Base-by-base conservation (phyloP, 2,888 invertebrate species). In the Chalcis sispes region DNA sequence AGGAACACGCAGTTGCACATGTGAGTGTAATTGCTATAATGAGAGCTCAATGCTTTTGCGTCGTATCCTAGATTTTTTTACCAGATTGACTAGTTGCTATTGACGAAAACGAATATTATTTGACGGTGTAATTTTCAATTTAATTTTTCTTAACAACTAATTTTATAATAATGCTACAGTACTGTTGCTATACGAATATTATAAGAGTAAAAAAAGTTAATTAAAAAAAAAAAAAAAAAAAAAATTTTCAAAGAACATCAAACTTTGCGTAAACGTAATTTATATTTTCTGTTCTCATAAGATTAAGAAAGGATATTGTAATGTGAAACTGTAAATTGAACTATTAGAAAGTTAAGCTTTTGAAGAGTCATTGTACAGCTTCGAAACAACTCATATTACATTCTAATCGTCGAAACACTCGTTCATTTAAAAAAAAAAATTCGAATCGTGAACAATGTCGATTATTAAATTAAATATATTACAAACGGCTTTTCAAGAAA, bases 261-360 rank as follows among this genome's bases (percentile, higher is more conserved):
- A 7, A 13, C n/a, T 18, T 32, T 27, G n/a, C 13, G 13, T 23
- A 32, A 15, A 13, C 27, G 36, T 70, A 50, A 70, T 27, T 36
- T 50, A 50, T 48, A 48, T 59, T 70, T 36, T 70, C 59, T 7
- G 70, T 59, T 59, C 59, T 25, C 48, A 25, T 2, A 15, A 64
- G 72, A 72, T 65, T 48, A 65, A 54, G 72, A 64, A 58, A 48
- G 72, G n/a, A 66, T 8, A 62, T 62, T 13, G 72, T 65, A 72
- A 65, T 3, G 48, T 48, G 72, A 72, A 59, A 70, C 70, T 59
- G 59, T 66, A 62, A 66, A 72, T 72, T 40, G 65, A 66, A 66
- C 65, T 66, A 72, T 72, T 66, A 59, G 72, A 72, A 72, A 72
- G 72, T 66, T 66, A 54, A 65, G 59, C 72, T 72, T 72, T 72